phyloP scores from a whole-genome alignment of 53 echinoderm and acorn worm species.

The Holothuria leucospilota region DNA sequence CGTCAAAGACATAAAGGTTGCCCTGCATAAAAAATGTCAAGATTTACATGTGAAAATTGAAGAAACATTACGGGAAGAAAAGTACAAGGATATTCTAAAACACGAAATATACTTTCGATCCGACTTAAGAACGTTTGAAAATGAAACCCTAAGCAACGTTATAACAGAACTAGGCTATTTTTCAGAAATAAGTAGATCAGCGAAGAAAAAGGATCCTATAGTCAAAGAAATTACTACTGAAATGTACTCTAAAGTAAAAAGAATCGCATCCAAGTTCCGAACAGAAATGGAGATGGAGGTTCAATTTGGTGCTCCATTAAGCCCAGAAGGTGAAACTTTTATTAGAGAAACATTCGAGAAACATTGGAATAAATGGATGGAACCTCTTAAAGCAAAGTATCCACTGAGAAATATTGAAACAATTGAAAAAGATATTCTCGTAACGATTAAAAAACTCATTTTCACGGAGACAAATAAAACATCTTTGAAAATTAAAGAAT shows the following conservation, averaged over 20 bases:
- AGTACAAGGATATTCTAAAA: neutral
- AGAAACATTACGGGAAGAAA: neutral
- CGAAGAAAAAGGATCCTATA: neutral
- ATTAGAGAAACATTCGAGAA: neutral
- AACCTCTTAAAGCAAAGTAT: neutral
- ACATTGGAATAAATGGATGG: neutral
- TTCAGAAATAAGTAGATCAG: neutral
- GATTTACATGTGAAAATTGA: neutral
- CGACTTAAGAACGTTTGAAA: neutral
- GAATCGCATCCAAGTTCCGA: neutral
- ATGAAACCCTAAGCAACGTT: neutral
- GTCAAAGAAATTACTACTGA: neutral
- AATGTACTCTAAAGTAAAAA: neutral
- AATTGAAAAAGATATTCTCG: neutral
- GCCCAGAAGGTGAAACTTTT: neutral
- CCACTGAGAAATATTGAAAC: neutral
- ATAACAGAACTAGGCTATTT: neutral
- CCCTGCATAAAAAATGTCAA: neutral
- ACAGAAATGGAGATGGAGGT: neutral
- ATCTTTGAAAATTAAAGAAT: neutral
- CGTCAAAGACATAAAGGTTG: neutral
- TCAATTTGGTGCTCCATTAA: neutral
- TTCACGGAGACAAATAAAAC: neutral
- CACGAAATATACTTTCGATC: neutral
- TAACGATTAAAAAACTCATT: neutral